phyloP scores from a whole-genome alignment of 2,113 vertebrate genomes.

The Sylvilagus bachmani region DNA sequence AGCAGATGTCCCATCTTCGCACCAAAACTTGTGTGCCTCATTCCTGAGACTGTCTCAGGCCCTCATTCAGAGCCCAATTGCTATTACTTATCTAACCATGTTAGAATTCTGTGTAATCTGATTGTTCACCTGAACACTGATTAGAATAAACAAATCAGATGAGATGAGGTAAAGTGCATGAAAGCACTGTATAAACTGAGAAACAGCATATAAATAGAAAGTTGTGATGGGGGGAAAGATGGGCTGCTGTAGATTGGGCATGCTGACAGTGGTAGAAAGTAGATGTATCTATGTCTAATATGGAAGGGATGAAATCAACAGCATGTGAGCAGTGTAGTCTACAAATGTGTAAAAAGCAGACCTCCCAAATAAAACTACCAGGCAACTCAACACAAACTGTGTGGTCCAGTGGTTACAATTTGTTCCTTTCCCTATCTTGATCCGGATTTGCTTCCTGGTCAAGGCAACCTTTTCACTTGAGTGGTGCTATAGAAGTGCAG shows the following conservation, averaged over 20 bases:
- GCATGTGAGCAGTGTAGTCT: not conserved
- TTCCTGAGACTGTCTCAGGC: conserved; percentile 6
- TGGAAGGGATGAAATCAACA: conserved; percentile 40
- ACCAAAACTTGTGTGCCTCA: not conserved
- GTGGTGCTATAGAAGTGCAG: not conserved
- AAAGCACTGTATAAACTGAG: conserved; percentile 53
- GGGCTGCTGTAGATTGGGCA: not conserved
- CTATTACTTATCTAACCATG: conserved; percentile 57
- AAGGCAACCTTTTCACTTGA: not conserved
- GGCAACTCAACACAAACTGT: not conserved
- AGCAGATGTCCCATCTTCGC: not conserved
- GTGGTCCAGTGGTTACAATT: conserved; percentile 2
- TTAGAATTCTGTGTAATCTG: conserved; percentile 53
- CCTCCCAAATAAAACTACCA: not conserved
- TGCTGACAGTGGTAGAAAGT: not conserved
- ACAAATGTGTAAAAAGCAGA: conserved; percentile 6
- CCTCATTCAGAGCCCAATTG: not conserved
- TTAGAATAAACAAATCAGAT: conserved; percentile 61
- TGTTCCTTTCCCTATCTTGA: not conserved
- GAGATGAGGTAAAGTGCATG: conserved; percentile 28
- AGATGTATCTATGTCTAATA: not conserved
- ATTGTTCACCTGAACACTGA: conserved; percentile 9
- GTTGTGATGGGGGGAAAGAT: not conserved
- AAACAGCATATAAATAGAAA: conserved; percentile 21
- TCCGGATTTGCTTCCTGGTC: not conserved